phyloP scores from a whole-genome alignment of 2,888 invertebrate species.

The Leucophenga montana region DNA sequence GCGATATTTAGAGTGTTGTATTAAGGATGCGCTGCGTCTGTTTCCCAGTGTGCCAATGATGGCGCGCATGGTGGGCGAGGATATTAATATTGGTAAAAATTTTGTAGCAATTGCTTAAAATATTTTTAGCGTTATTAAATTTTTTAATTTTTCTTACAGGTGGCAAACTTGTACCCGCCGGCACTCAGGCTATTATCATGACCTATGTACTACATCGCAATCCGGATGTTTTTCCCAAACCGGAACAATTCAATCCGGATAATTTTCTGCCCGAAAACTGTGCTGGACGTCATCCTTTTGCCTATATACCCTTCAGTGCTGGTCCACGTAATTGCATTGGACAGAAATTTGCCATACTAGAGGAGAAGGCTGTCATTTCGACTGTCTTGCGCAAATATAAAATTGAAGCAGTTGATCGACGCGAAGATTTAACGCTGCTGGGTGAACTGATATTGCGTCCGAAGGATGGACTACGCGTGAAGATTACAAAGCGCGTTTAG shows the following conservation, averaged over 20 bases:
- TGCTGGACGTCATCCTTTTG: constrained; percentile 77
- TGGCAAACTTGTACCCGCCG: constrained; percentile 71
- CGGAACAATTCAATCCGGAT: constrained; percentile 81
- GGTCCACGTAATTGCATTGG: constrained; percentile 78
- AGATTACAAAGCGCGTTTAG: constrained; percentile 69
- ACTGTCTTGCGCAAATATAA: constrained; percentile 76
- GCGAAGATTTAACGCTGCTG: constrained; percentile 76
- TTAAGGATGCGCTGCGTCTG: constrained; percentile 80
- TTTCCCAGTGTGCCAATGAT: constrained; percentile 82
- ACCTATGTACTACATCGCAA: constrained; percentile 81
- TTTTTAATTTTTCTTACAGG: constrained; percentile 48
- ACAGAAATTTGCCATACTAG: constrained; percentile 77
- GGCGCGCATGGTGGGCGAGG: constrained; percentile 76
- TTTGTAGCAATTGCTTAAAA: too few species aligned
- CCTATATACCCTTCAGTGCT: constrained; percentile 81
- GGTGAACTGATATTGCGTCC: constrained; percentile 78
- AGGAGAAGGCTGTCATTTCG: constrained; percentile 77
- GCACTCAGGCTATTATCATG: constrained; percentile 76
- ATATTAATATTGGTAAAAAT: constrained; percentile 76
- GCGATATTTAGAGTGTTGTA: constrained; percentile 80
- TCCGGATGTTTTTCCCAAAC: constrained; percentile 79
- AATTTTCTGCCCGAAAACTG: constrained; percentile 80
- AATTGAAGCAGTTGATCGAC: constrained; percentile 75
- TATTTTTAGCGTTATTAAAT: background rate
- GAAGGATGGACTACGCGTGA: constrained; percentile 75